phyloP scores from a whole-genome alignment of 2,888 invertebrate species.

The Hypsopygia costalis region DNA sequence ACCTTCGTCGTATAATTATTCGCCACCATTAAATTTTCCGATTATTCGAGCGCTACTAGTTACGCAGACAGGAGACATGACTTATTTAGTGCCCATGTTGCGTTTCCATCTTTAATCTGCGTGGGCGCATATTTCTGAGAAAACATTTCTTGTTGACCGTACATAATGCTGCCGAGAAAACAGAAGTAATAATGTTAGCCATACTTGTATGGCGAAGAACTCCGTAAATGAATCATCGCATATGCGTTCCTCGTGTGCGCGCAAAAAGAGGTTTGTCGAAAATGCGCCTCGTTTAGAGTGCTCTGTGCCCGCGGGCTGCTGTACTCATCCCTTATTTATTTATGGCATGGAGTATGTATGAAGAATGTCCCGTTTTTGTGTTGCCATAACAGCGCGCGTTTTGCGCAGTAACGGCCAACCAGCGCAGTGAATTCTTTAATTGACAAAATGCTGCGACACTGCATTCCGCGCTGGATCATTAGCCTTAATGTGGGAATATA shows the following conservation, averaged over 20 bases:
- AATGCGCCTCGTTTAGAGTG: slow-evolving; percentile 67
- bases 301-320: slow-evolving; percentile 42
- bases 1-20: slow-evolving; percentile 35
- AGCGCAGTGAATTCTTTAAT: slow-evolving; percentile 68
- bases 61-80: slow-evolving; percentile 64
- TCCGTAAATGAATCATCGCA: slow-evolving; percentile 78
- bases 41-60: slow-evolving; percentile 54
- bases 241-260: slow-evolving; percentile 71
- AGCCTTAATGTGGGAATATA: slow-evolving; percentile 60
- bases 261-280: slow-evolving; percentile 79
- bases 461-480: slow-evolving; percentile 62
- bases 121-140: slow-evolving; percentile 77
- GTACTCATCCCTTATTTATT: slow-evolving; percentile 79
- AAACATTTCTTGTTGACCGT: slow-evolving; percentile 73
- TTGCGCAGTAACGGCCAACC: slow-evolving; percentile 52
- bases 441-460: slow-evolving; percentile 64
- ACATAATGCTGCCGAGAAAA: slow-evolving; percentile 74
- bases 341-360: slow-evolving; percentile 62
- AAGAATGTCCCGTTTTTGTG: slow-evolving; percentile 70
- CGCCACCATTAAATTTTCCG: slow-evolving; percentile 44
- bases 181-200: slow-evolving; percentile 76
- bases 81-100: slow-evolving; percentile 75
- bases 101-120: slow-evolving; percentile 77
- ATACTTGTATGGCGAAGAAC: slow-evolving; percentile 70
- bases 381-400: slow-evolving; percentile 59